Conservation (phyloP, 1,140 invertebrate genomes). For the Heliconius melpomene region DNA sequence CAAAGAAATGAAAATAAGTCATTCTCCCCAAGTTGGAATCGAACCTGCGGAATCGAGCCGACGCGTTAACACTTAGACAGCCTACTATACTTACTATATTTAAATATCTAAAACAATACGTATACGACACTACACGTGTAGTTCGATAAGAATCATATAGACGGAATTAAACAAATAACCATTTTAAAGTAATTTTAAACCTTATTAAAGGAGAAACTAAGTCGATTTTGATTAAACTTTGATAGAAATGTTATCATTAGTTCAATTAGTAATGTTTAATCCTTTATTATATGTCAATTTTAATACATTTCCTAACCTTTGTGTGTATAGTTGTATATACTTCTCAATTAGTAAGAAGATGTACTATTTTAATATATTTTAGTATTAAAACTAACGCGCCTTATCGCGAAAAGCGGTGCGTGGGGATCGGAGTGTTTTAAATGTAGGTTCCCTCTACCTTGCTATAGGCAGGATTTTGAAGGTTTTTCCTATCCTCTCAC, state of each 20-base stretch:
- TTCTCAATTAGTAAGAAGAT: not conserved
- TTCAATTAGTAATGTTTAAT: not conserved
- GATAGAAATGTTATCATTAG: not conserved
- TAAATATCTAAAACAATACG: not conserved
- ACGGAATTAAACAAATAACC: not conserved
- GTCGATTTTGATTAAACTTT: not conserved
- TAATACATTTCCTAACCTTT: not conserved
- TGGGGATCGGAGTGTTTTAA: too few species aligned
- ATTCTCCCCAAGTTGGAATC: too few species aligned
- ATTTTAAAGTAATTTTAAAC: not conserved
- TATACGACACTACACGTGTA: not conserved
- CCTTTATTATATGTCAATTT: constrained; percentile 4
- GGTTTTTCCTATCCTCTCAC: too few species aligned
- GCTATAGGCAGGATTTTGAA: too few species aligned
- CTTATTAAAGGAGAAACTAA: not conserved
- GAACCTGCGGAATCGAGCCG: too few species aligned
- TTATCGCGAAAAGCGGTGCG: too few species aligned
- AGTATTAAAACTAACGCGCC: too few species aligned
- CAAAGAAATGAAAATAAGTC: too few species aligned
- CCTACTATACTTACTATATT: not conserved
- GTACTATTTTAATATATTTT: not conserved
- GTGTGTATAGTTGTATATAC: not conserved
- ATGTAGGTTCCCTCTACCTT: too few species aligned
- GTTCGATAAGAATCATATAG: not conserved
- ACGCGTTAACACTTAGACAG: too few species aligned